Evolutionary conservation across 2,113 vertebrate species (phyloP).

Genomic region (Progne subis): DNA sequence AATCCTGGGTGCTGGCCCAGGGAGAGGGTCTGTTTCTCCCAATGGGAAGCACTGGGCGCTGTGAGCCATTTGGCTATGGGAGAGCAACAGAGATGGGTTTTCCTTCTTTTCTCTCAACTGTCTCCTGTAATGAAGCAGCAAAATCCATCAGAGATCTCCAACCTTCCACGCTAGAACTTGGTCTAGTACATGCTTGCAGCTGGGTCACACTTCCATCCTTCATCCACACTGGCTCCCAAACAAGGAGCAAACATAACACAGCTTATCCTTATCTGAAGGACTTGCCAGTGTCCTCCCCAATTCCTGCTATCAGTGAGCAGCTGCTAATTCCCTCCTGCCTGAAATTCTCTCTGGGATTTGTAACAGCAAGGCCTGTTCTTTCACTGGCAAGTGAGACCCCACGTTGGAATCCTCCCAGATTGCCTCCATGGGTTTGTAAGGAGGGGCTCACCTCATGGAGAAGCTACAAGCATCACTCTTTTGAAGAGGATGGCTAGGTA

Average conservation of each 20-base stretch:
- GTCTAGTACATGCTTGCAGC: fast-evolving
- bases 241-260: background rate
- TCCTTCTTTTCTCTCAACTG: background rate
- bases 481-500: background rate
- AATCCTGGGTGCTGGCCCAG: background rate
- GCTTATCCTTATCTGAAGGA: background rate
- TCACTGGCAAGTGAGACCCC: background rate
- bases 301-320: background rate
- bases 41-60: background rate
- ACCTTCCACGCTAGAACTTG: fast-evolving
- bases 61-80: fast-evolving
- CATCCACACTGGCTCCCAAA: fast-evolving
- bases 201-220: background rate
- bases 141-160: background rate
- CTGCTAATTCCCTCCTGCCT: background rate
- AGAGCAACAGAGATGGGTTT: background rate
- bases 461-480: background rate
- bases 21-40: background rate
- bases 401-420: fast-evolving
- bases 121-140: background rate
- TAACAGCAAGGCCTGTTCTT: background rate
- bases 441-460: fast-evolving
- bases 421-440: background rate
- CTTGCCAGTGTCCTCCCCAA: background rate
- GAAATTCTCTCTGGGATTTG: background rate